These are phyloP conservation scores for Trogon surrucura DNA, from an alignment of 2,113 vertebrate species.

Conservation along the genomic window DNA sequence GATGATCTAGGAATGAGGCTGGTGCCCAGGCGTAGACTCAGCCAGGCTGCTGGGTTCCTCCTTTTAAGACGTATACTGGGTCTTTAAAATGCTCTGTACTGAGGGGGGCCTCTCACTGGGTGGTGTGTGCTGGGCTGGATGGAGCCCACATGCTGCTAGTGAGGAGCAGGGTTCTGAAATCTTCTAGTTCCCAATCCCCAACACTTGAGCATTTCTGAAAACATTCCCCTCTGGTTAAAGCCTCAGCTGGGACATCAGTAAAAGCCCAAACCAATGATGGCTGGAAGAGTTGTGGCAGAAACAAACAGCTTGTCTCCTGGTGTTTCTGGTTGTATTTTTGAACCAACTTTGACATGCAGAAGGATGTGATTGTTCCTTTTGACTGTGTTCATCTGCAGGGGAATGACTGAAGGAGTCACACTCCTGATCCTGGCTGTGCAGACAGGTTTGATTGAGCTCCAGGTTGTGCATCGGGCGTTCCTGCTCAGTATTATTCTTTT, in stretches of 20 bases:
- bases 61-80: neutral
- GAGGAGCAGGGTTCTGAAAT: neutral
- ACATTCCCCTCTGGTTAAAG: neutral
- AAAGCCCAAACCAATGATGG: neutral
- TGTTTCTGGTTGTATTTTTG: neutral
- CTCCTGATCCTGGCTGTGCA: conserved; percentile 94
- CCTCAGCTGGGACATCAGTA: neutral
- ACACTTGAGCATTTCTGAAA: neutral
- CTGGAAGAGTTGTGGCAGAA: neutral
- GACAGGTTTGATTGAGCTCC: conserved; percentile 96
- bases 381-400: conserved; percentile 76
- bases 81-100: neutral
- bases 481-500: conserved; percentile 98
- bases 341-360: neutral
- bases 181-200: neutral
- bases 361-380: neutral
- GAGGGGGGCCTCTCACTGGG: neutral
- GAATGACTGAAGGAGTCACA: conserved; percentile 97
- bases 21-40: neutral
- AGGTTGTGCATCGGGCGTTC: conserved; percentile 97
- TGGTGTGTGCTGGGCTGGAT: neutral
- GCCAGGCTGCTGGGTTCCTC: neutral
- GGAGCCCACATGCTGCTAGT: neutral
- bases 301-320: neutral
- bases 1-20: neutral